A percentile compares a stretch with the other conserved stretches of the same genome.
phyloP scores from a whole-genome alignment of 2,797 vertebrate genomes.

The Pterois miles region DNA sequence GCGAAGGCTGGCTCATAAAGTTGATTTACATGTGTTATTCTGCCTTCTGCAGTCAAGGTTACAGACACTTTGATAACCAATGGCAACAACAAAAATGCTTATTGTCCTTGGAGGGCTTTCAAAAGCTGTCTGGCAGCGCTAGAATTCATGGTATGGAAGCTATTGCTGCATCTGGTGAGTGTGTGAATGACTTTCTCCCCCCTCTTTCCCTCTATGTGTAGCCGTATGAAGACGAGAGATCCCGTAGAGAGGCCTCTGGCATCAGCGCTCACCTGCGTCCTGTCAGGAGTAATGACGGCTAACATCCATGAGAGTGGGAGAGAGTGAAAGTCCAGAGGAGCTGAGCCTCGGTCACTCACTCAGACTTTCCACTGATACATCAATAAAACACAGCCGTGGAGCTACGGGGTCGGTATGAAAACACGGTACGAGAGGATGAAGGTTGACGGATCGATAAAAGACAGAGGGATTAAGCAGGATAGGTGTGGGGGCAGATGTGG shows the following conservation, averaged over 20 bases:
- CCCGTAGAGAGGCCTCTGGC: constrained; percentile 43
- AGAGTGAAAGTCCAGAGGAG: constrained; percentile 47
- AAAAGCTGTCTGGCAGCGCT: constrained; percentile 13
- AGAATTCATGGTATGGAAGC: constrained; percentile 48
- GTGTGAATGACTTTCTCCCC: background rate
- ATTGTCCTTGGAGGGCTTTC: constrained; percentile 38
- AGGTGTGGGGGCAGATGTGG: constrained; percentile 52
- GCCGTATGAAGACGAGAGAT: constrained; percentile 37
- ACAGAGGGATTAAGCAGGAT: constrained; percentile 43
- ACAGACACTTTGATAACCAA: constrained; percentile 23
- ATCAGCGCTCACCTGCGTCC: constrained; percentile 64
- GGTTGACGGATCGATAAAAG: constrained; percentile 53
- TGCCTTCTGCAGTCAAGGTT: constrained; percentile 24
- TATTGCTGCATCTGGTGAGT: constrained; percentile 45
- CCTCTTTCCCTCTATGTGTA: background rate
- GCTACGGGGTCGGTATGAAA: constrained; percentile 12
- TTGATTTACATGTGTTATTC: constrained; percentile 25
- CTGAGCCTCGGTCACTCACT: constrained; percentile 28
- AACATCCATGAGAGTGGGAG: constrained; percentile 61
- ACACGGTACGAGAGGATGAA: constrained; percentile 26
- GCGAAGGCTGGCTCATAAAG: constrained; percentile 3
- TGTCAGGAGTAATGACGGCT: constrained; percentile 70
- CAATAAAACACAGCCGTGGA: constrained; percentile 40
- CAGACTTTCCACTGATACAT: constrained; percentile 60
- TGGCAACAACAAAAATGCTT: constrained; percentile 22